Conservation (phyloP, 37 sponge, comb jelly and placozoan genomes). For the Diacarnus erythraeanus region DNA sequence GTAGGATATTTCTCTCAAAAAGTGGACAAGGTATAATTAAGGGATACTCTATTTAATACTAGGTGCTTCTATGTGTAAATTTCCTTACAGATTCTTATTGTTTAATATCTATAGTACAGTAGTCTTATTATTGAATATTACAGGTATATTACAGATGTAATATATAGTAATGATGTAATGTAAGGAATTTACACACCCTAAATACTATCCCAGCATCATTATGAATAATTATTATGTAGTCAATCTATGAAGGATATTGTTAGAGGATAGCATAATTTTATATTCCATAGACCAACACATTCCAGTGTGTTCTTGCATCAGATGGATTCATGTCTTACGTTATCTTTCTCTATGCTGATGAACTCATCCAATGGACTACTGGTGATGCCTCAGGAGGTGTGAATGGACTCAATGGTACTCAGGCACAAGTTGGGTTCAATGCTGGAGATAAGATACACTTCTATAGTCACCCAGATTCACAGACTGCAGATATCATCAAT, state of each 20-base stretch:
- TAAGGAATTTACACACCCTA: too few relatives aligned
- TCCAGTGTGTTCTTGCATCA: slow-evolving; percentile 43
- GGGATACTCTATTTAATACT: too few relatives aligned
- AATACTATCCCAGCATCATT: too few relatives aligned
- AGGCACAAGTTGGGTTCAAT: slow-evolving; percentile 48
- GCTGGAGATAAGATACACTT: slow-evolving; percentile 14
- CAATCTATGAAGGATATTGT: too few relatives aligned
- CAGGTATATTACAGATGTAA: too few relatives aligned
- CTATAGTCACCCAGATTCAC: slow-evolving; percentile 30
- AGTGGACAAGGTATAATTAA: slow-evolving; percentile 3
- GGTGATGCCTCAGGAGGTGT: slow-evolving; percentile 48
- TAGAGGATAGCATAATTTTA: too few relatives aligned
- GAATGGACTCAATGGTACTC: slow-evolving; percentile 31
- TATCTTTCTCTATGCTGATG: slow-evolving; percentile 53
- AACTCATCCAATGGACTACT: slow-evolving; percentile 48
- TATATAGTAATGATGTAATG: too few relatives aligned
- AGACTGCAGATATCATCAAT: not conserved
- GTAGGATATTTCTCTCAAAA: not conserved
- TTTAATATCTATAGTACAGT: too few relatives aligned
- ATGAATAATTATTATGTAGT: too few relatives aligned
- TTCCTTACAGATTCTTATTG: too few relatives aligned
- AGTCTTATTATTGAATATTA: too few relatives aligned
- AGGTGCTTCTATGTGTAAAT: too few relatives aligned
- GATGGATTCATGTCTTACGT: slow-evolving; percentile 39
- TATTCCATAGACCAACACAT: slow-evolving; percentile 51